Base-by-base conservation (phyloP, 1,140 invertebrate species). In the Drosophila santomea region DNA sequence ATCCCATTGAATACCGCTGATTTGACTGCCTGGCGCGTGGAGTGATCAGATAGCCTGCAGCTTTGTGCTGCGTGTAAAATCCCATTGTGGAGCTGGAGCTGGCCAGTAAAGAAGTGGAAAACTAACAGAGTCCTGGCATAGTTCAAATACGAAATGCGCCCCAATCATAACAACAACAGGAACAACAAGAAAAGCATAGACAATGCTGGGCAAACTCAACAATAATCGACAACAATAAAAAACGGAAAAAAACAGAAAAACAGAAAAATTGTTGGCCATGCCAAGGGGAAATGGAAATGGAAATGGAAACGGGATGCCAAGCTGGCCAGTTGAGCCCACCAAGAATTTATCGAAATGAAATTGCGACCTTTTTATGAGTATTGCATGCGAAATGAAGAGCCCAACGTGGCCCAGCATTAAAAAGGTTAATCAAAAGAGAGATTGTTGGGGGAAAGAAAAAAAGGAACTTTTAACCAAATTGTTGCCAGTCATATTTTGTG, bases 211-310 rank as follows among this genome's bases (percentile, higher is more conserved):
- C 73, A 74, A 69, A 62, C 69, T 79, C 58, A 63, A 74, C 76
- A 80, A 89, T 83, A 83, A 80, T 86, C 80, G 77, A 78, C 76
- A 84, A 88, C 76, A 89, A 89, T 89, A 84, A 74, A 81, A 80
- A 63, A 32, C 0, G 10, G 20, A 47, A 23, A 14, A 2, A 25
- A 48, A 23, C 1, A 4, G 17, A 10, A 80, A 59, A 50, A 57
- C 60, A 55, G 38, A 39, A 68, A 61, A 59, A 74, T 43, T 74
- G 48, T 67, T 75, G 56, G 52, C 23, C 41, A 2, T 35, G 48
- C 25, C 15, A 41, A 41, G 39, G 28, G 39, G 36, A 17, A 17
- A 17, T 17, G 39, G 54, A 47, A 52, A 50, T 67, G 73, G 38
- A 64, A 72, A 72, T 51, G 51, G 39, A 50, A 50, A 43, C 58